Evolutionary conservation across 2,113 vertebrate species (phyloP), one percentile per base, ranked within the genome.

Genomic region (Ariopsis seemanni): DNA sequence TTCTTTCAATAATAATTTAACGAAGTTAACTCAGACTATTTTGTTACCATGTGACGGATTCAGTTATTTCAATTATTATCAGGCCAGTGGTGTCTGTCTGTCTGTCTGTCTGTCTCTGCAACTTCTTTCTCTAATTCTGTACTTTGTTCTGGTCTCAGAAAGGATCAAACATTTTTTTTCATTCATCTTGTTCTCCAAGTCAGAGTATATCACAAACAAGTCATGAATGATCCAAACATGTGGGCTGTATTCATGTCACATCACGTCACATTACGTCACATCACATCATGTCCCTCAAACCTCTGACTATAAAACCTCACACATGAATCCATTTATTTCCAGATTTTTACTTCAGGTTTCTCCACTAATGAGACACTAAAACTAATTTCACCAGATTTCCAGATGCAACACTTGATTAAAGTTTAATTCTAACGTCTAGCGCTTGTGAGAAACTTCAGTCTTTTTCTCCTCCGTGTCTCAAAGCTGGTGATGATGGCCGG

Each of bases 281-380:
- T 53, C 34, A 34, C 34, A 4, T 42, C 42, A 42, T 42, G 15
- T 78, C n/a, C n/a, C 30, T 11, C 30, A 0, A n/a, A 7, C 50
- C 55, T n/a, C 55, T 10, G 78, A 81, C 78, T 81, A 81, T 81
- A 81, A 81, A 81, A 81, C 22, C n/a, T 79, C 52, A 57, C 77
- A 30, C 8, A 79, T 1, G 12, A 30, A 30, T 79, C 52, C 3
- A 0, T 34, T 52, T n/a, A 52, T 78, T 55, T 57, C 57, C 52
- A 57, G 25, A 30, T 57, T 79, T 27, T 34, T 9, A 18, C 77
- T 79, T 57, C 25, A 52, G 48, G 20, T 52, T 75, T 52, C 30
- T 48, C 8, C 17, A 22, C 34, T 9, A 71, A 71, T 71, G 65
- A 67, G n/a, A 27, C 25, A 11, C 14, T n/a, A 17, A 71, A 71